Base-by-base conservation (phyloP, 2,113 vertebrate genomes). In the Oceanodroma tethys region DNA sequence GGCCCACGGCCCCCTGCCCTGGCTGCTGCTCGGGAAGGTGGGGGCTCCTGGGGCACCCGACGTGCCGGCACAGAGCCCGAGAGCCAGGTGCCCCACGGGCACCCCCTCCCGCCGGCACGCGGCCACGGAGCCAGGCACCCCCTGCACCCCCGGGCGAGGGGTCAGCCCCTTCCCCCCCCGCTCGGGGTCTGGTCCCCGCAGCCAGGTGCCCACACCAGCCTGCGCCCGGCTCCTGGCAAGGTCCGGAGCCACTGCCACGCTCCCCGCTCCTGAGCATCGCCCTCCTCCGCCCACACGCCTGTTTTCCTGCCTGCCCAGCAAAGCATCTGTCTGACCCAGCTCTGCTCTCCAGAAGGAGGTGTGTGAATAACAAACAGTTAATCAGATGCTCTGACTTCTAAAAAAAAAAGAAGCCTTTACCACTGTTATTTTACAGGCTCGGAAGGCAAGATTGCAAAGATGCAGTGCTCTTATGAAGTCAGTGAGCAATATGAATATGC, bases 161-260 rank as follows among this genome's bases (percentile, higher is more conserved):
- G 8, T 27, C 65, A 73, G 6, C 47, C 36, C 27, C 19, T 10
- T 34, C 7, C 9, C 15, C 15, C 15, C 8, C 32, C 20, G 40
- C 45, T 17, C 8, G 0, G 12, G 16, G 38, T 16, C 68, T 59
- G 63, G 18, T 45, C 25, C 25, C 52, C 5, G 3, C 4, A 22
- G 45, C 47, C 2, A 1, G 11, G 1, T 42, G 42, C 34, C 71
- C 1, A 0, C 38, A 19, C 13, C 6, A 1, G 25, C 56, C 48
- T 1, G 3, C 55, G 45, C 42, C 29, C 0, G 1, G 32, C 25
- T 42, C 13, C 10, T 3, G 1, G 13, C 0, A 7, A 17, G 13
- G 19, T 16, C 43, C 2, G 2, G 82, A 84, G 67, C 50, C 32
- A 12, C 50, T 38, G 3, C n/a, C 34, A 2, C 3, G 0, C 10